Evolutionary conservation across 2,888 invertebrate species (phyloP), one percentile per base, ranked within the genome.

Genomic region (Acanthosepion pharaonis): DNA sequence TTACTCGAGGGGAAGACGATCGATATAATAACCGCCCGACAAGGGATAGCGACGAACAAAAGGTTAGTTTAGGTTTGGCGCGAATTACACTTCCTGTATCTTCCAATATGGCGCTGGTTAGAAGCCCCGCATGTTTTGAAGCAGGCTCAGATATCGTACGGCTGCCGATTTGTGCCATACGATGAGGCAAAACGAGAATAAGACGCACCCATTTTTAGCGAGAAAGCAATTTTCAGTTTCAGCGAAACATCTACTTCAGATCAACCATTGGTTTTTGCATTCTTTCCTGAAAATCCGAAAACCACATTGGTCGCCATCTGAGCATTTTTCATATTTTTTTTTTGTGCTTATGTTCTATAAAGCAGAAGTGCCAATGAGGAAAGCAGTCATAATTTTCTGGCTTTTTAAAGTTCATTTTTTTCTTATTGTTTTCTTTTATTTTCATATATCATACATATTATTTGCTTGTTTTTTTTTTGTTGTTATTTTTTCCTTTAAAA

Each of bases 81-180:
- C n/a, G 78, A 78, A 78, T 78, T n/a, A n/a, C n/a, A n/a, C 78
- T 78, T 78, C 78, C 78, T 78, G 78, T 78, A 9, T 78, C 78
- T 5, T 78, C 78, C 28, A 78, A 78, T 78, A 78, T 78, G 78
- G 28, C n/a, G 78, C 8, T 15, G 28, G 28, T 78, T 28, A 78
- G n/a, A 78, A 78, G 78, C 78, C n/a, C 28, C n/a, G n/a, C 78
- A 28, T n/a, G 59, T 59, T 59, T 59, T 5, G 78, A 28, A n/a
- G 9, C 28, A n/a, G n/a, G n/a, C 78, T n/a, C 78, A 8, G 78
- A 28, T 78, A 78, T 78, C 78, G 78, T n/a, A 78, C 9, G 78
- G 78, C 78, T 78, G 78, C 78, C n/a, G 78, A n/a, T 8, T 78
- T 78, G 8, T 78, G n/a, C 78, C 15, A 8, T 28, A 28, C 78